These are phyloP conservation scores for Siniperca obscura DNA, from an alignment of 2,797 vertebrate genomes.

Conservation along the genomic window DNA sequence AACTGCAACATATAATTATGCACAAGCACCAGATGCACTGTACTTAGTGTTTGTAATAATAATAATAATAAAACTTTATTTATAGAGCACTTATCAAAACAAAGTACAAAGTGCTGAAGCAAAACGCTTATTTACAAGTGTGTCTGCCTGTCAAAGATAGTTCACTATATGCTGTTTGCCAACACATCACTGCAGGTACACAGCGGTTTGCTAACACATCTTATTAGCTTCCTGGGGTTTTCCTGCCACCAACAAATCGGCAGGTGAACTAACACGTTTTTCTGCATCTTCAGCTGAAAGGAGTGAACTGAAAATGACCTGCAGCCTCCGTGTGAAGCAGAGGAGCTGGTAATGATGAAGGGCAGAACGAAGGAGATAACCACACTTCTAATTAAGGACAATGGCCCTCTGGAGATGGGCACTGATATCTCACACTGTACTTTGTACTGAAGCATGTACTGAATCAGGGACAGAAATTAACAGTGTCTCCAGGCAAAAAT, in stretches of 20 bases:
- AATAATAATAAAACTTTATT: too few relatives aligned
- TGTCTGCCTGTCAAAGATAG: neutral
- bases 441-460: conserved; percentile 55
- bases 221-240: conserved; percentile 38
- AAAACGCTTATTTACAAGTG: neutral
- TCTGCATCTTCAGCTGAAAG: conserved; percentile 43
- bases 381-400: conserved; percentile 79
- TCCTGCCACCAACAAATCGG: conserved; percentile 33
- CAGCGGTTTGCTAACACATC: conserved; percentile 16
- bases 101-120: too few relatives aligned
- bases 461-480: conserved; percentile 55
- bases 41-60: too few relatives aligned
- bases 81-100: too few relatives aligned
- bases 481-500: conserved; percentile 25
- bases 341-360: conserved; percentile 72
- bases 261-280: conserved; percentile 23
- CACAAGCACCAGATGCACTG: too few relatives aligned
- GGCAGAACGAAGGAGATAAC: conserved; percentile 71
- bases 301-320: conserved; percentile 64
- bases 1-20: too few relatives aligned
- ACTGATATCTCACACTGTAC: conserved; percentile 62
- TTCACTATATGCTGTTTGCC: neutral
- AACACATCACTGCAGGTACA: conserved; percentile 4
- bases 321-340: conserved; percentile 36
- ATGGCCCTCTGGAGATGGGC: conserved; percentile 68